A percentile compares a stretch with the other conserved stretches of the same genome.
Conservation (phyloP, 2,888 invertebrate species). For the Aspidapion aeneum region DNA sequence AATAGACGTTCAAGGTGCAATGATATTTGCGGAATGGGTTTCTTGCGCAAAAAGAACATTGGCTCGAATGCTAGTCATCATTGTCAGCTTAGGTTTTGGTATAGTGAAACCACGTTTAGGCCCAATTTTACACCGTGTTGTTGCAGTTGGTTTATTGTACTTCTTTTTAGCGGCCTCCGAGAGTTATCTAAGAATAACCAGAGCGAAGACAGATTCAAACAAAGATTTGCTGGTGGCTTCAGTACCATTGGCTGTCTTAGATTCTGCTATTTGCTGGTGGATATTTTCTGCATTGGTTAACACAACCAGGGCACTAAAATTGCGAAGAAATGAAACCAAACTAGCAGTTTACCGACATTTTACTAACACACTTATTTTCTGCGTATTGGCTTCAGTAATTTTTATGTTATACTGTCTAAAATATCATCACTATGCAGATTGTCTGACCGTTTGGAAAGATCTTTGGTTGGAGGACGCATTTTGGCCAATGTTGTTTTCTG, state of each 20-base stretch:
- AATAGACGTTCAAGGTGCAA: constrained; percentile 61
- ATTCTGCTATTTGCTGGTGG: constrained; percentile 92
- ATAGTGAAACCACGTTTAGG: constrained; percentile 93
- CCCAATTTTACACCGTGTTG: constrained; percentile 82
- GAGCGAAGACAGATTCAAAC: constrained; percentile 56
- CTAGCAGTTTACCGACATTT: constrained; percentile 88
- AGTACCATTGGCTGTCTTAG: constrained; percentile 82
- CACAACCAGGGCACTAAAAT: constrained; percentile 83
- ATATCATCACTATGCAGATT: constrained; percentile 69
- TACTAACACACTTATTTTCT: constrained; percentile 89
- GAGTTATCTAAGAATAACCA: constrained; percentile 73
- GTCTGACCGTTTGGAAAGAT: constrained; percentile 85
- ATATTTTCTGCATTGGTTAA: constrained; percentile 84
- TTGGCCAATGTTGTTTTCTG: constrained; percentile 91
- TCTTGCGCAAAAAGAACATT: constrained; percentile 89
- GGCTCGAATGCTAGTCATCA: constrained; percentile 90
- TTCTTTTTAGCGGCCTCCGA: constrained; percentile 83
- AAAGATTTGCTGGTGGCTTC: constrained; percentile 71
- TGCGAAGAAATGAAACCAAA: constrained; percentile 88
- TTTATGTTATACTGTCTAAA: constrained; percentile 93
- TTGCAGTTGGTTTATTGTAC: constrained; percentile 79
- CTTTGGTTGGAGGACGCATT: constrained; percentile 94
- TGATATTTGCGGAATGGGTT: constrained; percentile 84
- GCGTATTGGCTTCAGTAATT: constrained; percentile 83
- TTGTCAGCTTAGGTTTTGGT: constrained; percentile 92